Percentiles rank a stretch among this genome's conserved stretches.
phyloP scores from a whole-genome alignment of 2,888 invertebrate genomes.

The Sepiola atlantica region DNA sequence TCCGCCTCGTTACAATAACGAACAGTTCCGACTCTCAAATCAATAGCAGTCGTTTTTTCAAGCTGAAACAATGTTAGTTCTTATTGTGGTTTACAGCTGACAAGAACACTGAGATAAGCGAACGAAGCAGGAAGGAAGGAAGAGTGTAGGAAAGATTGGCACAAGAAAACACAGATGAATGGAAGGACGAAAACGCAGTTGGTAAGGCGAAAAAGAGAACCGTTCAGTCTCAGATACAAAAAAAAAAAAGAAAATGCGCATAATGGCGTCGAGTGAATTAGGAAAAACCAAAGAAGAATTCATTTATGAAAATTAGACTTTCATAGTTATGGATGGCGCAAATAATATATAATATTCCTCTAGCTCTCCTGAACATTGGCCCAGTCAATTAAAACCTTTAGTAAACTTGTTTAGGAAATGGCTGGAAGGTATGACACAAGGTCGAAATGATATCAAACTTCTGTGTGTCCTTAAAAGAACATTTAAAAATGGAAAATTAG shows the following conservation, averaged over 20 bases:
- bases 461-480: too few relatives aligned
- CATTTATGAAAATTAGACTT: too few relatives aligned
- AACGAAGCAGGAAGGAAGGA: neutral
- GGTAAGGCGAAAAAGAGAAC: neutral
- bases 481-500: too few relatives aligned
- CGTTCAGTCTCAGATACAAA: neutral
- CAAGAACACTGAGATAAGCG: neutral
- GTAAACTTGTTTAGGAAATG: too few relatives aligned
- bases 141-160: neutral
- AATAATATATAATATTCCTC: too few relatives aligned
- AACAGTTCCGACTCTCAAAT: neutral
- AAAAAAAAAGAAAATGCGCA: neutral
- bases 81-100: slow-evolving; percentile 19
- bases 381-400: too few relatives aligned
- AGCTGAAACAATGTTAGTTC: slow-evolving; percentile 20
- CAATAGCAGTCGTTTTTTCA: slow-evolving; percentile 8
- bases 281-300: neutral
- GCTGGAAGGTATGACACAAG: too few relatives aligned
- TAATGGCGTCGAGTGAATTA: neutral
- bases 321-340: too few relatives aligned
- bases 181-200: neutral
- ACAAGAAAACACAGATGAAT: neutral
- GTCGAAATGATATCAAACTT: too few relatives aligned
- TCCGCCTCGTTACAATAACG: slow-evolving; percentile 4
- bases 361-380: too few relatives aligned